Evolutionary conservation across 2,888 invertebrate species (phyloP).

Genomic region (Ormyrus pomaceus): DNA sequence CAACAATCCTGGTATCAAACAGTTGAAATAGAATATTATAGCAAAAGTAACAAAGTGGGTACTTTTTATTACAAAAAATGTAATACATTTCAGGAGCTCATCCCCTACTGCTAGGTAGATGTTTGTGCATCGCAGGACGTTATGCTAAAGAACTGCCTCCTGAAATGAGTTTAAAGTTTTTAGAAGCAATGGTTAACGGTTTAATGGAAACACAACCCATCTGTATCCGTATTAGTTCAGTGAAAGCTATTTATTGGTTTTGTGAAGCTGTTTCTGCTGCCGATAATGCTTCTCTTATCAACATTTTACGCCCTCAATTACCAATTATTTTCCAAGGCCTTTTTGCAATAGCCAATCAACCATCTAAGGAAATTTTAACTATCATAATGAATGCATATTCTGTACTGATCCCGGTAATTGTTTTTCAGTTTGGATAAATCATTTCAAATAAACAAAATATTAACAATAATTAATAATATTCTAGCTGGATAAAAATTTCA

Average conservation of each 20-base stretch:
- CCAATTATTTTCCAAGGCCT: slow-evolving; percentile 71
- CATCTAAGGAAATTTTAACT: slow-evolving; percentile 68
- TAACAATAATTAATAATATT: slow-evolving; percentile 53
- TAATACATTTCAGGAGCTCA: slow-evolving; percentile 68
- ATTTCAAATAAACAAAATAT: slow-evolving; percentile 13
- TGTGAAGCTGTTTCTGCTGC: slow-evolving; percentile 69
- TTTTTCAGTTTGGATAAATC: not conserved
- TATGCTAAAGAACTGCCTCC: slow-evolving; percentile 77
- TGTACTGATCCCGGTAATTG: slow-evolving; percentile 67
- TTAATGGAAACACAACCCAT: slow-evolving; percentile 77
- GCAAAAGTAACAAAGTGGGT: too few species aligned
- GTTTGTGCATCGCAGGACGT: slow-evolving; percentile 78
- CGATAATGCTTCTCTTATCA: slow-evolving; percentile 59
- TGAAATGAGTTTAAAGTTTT: slow-evolving; percentile 75
- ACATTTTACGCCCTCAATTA: slow-evolving; percentile 68
- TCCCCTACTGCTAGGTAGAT: slow-evolving; percentile 78
- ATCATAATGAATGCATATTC: slow-evolving; percentile 71
- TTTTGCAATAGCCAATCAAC: slow-evolving; percentile 68
- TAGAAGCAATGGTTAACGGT: slow-evolving; percentile 78
- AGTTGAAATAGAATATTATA: too few species aligned
- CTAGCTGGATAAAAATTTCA: slow-evolving; percentile 81
- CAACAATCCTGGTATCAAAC: slow-evolving; percentile 72
- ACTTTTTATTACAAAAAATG: not conserved
- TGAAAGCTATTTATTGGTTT: slow-evolving; percentile 76
- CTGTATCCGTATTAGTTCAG: slow-evolving; percentile 78